phyloP scores from a whole-genome alignment of 1,140 invertebrate genomes.

The Aricia agestis region DNA sequence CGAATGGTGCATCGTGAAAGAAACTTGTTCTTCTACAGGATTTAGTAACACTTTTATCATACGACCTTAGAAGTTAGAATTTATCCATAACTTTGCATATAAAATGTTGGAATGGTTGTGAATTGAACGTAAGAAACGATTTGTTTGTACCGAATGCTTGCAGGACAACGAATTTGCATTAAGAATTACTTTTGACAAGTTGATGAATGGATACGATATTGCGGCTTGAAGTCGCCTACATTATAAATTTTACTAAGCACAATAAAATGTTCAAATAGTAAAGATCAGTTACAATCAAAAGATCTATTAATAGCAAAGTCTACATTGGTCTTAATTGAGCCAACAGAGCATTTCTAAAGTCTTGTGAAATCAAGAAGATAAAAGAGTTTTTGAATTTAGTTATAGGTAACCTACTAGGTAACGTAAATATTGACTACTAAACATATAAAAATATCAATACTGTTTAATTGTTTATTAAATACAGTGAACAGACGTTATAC shows the following conservation, averaged over 20 bases:
- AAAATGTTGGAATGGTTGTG: not conserved
- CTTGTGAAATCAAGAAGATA: too few species aligned
- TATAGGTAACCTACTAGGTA: too few species aligned
- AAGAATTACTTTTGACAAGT: not conserved
- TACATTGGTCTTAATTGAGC: not conserved
- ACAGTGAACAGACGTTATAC: too few species aligned
- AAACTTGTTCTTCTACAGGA: too few species aligned
- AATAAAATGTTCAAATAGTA: not conserved
- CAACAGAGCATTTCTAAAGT: not conserved
- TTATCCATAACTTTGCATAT: not conserved
- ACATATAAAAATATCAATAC: too few species aligned
- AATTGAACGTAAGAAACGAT: not conserved
- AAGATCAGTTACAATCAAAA: not conserved
- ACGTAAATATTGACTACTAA: too few species aligned
- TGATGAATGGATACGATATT: not conserved
- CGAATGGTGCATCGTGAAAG: too few species aligned
- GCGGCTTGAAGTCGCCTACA: too few species aligned
- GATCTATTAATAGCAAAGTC: too few species aligned
- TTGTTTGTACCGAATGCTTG: not conserved
- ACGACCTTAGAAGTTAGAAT: not conserved
- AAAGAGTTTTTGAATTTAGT: too few species aligned
- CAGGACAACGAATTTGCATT: slow-evolving; percentile 1
- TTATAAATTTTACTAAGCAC: not conserved
- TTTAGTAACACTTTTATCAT: slow-evolving; percentile 17
- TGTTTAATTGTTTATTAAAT: too few species aligned